Conservation (phyloP, 2,888 invertebrate genomes). For the Norana najaformis region DNA sequence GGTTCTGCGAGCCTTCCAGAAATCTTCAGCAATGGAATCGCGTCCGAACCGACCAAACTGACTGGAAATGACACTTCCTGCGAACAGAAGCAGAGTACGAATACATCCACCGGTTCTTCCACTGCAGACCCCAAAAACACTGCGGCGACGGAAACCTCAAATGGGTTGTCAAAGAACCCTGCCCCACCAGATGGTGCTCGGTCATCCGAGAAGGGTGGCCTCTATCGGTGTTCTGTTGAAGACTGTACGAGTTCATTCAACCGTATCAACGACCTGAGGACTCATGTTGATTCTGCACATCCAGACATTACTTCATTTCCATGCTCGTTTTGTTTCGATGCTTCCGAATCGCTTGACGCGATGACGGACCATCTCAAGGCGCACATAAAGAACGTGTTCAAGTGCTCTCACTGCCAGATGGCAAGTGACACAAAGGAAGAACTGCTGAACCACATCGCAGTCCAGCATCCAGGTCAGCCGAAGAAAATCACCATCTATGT, state of each 20-base stretch:
- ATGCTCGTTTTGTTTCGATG: slow-evolving; percentile 36
- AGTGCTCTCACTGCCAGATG: slow-evolving; percentile 38
- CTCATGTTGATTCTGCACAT: slow-evolving; percentile 27
- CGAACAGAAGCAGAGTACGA: background rate
- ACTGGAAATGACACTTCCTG: background rate
- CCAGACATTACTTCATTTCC: slow-evolving; percentile 26
- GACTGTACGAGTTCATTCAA: slow-evolving; percentile 30
- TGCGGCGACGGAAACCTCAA: background rate
- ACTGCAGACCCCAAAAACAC: background rate
- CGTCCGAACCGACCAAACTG: background rate
- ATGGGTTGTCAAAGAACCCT: background rate
- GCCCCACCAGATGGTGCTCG: background rate
- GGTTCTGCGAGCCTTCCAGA: background rate
- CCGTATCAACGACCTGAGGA: slow-evolving; percentile 32
- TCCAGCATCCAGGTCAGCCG: slow-evolving; percentile 35
- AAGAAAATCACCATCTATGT: slow-evolving; percentile 40
- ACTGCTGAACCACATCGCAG: slow-evolving; percentile 34
- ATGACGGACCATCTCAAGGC: slow-evolving; percentile 27
- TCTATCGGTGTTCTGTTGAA: slow-evolving; percentile 32
- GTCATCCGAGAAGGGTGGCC: slow-evolving; percentile 23
- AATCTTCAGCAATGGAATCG: slow-evolving; percentile 40
- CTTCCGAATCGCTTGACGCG: background rate
- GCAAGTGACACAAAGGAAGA: slow-evolving; percentile 34
- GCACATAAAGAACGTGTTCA: slow-evolving; percentile 36
- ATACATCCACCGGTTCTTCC: background rate